Evolutionary conservation across 2,797 vertebrate species (phyloP).

Genomic region (Eospalax fontanierii): DNA sequence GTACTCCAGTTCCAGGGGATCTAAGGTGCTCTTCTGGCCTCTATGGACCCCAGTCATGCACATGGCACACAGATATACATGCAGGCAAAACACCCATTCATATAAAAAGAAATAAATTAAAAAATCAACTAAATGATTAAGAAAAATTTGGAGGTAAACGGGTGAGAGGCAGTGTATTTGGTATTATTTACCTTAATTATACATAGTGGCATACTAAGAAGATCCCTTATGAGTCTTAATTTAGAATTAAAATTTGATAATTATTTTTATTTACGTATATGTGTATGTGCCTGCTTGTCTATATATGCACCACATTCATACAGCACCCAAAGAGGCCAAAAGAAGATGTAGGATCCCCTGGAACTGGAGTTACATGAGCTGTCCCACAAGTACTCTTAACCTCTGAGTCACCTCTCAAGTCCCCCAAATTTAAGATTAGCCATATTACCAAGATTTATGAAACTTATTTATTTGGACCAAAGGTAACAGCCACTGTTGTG

Average conservation of each 20-base stretch:
- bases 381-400: too few relatives aligned
- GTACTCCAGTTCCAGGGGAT: background rate
- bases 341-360: too few relatives aligned
- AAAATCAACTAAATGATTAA: background rate
- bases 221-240: slow-evolving; percentile 9
- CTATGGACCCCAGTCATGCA: too few relatives aligned
- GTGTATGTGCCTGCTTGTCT: too few relatives aligned
- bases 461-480: background rate
- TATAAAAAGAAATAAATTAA: background rate
- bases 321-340: too few relatives aligned
- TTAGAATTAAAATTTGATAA: slow-evolving; percentile 59
- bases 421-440: background rate
- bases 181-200: slow-evolving; percentile 55
- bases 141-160: background rate
- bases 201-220: slow-evolving; percentile 36
- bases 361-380: too few relatives aligned
- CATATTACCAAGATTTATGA: background rate
- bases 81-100: background rate
- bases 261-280: too few relatives aligned
- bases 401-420: too few relatives aligned
- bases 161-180: background rate
- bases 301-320: too few relatives aligned
- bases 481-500: background rate
- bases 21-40: too few relatives aligned
- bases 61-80: too few relatives aligned